These are phyloP conservation scores for Drosophila virilis DNA, from an alignment of 1,140 invertebrate genomes.

Conservation along the genomic window DNA sequence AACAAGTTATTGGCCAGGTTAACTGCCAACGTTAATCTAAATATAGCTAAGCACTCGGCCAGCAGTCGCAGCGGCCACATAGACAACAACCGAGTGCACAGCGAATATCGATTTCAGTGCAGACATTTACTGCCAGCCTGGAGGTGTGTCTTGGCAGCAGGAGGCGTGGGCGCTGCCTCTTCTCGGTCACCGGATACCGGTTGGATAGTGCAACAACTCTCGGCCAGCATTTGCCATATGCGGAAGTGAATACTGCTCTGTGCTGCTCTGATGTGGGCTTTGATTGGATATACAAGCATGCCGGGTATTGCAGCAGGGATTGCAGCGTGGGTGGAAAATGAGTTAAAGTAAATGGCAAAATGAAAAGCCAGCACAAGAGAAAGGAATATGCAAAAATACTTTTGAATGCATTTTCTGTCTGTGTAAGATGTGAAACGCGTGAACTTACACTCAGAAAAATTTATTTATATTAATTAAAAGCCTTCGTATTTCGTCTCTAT, in stretches of 20 bases:
- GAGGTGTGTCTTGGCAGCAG: constrained; percentile 40
- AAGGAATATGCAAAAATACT: background rate
- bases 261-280: constrained; percentile 23
- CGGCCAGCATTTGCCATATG: constrained; percentile 35
- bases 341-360: constrained; percentile 19
- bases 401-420: background rate
- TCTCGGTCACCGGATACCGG: constrained; percentile 19
- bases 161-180: constrained; percentile 24
- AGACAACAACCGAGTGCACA: constrained; percentile 15
- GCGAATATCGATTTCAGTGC: constrained; percentile 70
- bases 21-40: constrained; percentile 67
- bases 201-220: constrained; percentile 37
- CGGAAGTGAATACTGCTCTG: constrained; percentile 32
- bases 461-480: background rate
- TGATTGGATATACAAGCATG: constrained; percentile 31
- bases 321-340: constrained; percentile 27
- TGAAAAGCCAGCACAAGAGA: background rate
- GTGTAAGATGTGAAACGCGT: no score
- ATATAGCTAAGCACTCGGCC: constrained; percentile 51
- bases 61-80: constrained; percentile 58
- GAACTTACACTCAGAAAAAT: no score
- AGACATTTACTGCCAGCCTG: constrained; percentile 34
- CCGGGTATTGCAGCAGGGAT: constrained; percentile 17
- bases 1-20: constrained; percentile 43
- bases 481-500: background rate